phyloP scores from a whole-genome alignment of 2,113 vertebrate genomes.

The Xiphophorus hellerii region DNA sequence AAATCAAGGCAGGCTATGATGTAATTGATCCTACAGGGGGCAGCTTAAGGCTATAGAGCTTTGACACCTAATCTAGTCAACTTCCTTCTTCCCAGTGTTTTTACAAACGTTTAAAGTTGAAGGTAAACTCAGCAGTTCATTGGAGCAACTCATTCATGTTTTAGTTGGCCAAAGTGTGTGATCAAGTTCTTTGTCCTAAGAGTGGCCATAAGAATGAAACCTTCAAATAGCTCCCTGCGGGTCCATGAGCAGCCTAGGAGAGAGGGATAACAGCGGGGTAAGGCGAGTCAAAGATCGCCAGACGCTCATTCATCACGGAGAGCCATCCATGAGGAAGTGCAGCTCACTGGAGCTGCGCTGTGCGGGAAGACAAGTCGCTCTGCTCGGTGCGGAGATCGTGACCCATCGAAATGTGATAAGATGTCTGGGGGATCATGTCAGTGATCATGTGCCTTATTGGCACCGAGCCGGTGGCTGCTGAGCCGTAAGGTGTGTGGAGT shows the following conservation, averaged over 20 bases:
- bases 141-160: neutral
- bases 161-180: neutral
- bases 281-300: too few species aligned
- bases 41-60: slow-evolving; percentile 32
- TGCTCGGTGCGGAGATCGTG: slow-evolving; percentile 9
- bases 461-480: slow-evolving; percentile 44
- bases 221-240: too few species aligned
- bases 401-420: neutral
- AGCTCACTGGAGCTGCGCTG: slow-evolving; percentile 23
- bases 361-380: slow-evolving; percentile 9
- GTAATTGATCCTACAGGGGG: slow-evolving; percentile 59
- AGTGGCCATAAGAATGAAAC: too few species aligned
- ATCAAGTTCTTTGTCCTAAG: neutral
- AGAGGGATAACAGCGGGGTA: too few species aligned
- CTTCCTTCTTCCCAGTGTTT: slow-evolving; percentile 49
- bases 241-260: neutral
- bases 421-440: slow-evolving; percentile 9
- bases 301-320: neutral
- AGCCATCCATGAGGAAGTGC: slow-evolving; percentile 63
- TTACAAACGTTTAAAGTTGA: slow-evolving; percentile 3
- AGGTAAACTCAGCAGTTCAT: too few species aligned
- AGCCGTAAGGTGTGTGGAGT: slow-evolving; percentile 33
- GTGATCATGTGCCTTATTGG: slow-evolving; percentile 63
- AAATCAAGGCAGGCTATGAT: slow-evolving; percentile 17
- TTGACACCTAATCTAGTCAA: slow-evolving; percentile 12